Evolutionary conservation across 2,888 invertebrate genomes (phyloP).

Genomic region (Chrysodeixis includens): DNA sequence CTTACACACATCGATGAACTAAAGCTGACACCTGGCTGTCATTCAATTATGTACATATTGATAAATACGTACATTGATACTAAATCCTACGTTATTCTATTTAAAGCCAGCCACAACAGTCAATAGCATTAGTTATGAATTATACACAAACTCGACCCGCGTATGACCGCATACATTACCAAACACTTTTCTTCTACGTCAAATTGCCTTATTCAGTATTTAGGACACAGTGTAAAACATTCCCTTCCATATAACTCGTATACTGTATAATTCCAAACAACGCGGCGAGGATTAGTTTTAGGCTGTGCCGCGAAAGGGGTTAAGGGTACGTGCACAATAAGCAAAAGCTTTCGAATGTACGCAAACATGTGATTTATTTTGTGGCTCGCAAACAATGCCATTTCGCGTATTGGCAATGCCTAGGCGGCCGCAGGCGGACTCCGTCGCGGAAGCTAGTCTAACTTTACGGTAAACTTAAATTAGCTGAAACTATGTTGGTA

Average conservation of each 20-base stretch:
- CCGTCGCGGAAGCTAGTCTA: slow-evolving; percentile 78
- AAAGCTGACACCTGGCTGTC: slow-evolving; percentile 30
- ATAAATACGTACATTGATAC: slow-evolving; percentile 24
- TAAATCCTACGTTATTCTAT: slow-evolving; percentile 41
- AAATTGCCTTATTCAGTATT: slow-evolving; percentile 54
- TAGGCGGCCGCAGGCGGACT: slow-evolving; percentile 67
- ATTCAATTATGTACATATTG: slow-evolving; percentile 42
- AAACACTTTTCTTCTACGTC: slow-evolving; percentile 45
- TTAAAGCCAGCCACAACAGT: slow-evolving; percentile 30
- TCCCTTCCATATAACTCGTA: slow-evolving; percentile 32
- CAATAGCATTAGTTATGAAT: slow-evolving; percentile 46
- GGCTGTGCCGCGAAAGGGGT: slow-evolving; percentile 63
- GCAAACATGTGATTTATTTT: slow-evolving; percentile 83
- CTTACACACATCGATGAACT: slow-evolving; percentile 35
- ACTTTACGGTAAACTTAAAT: slow-evolving; percentile 87
- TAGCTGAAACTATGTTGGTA: slow-evolving; percentile 76
- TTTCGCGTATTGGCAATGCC: slow-evolving; percentile 70
- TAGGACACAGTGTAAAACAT: slow-evolving; percentile 50
- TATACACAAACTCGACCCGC: slow-evolving; percentile 47
- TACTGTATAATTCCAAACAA: slow-evolving; percentile 29
- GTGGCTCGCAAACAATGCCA: slow-evolving; percentile 85
- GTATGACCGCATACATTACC: slow-evolving; percentile 52
- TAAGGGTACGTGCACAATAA: slow-evolving; percentile 68
- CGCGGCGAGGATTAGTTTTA: slow-evolving; percentile 42
- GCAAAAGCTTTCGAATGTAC: slow-evolving; percentile 69